These are phyloP conservation scores for Phainopepla nitens DNA, from an alignment of 2,113 vertebrate species.

Conservation along the genomic window DNA sequence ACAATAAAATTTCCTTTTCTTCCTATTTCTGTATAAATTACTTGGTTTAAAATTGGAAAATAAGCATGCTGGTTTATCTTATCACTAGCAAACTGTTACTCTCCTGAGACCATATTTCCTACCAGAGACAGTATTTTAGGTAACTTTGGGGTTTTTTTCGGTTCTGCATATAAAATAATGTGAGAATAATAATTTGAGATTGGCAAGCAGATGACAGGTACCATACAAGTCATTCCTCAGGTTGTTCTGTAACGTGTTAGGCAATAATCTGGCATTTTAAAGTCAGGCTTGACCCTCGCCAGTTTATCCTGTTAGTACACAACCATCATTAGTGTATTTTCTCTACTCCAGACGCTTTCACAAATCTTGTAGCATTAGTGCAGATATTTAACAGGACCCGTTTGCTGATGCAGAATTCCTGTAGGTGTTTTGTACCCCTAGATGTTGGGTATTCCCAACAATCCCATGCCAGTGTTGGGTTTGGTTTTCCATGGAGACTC, in stretches of 20 bases:
- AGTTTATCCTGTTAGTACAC: neutral
- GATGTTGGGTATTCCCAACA: neutral
- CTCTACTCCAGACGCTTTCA: neutral
- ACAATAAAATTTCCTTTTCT: conserved; percentile 45
- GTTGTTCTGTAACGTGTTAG: neutral
- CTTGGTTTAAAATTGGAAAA: conserved; percentile 34
- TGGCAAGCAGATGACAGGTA: neutral
- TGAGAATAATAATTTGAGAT: neutral
- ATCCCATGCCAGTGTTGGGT: neutral
- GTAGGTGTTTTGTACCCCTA: neutral
- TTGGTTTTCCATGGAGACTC: neutral
- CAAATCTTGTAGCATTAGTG: neutral
- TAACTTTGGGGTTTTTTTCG: accelerated
- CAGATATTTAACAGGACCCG: neutral
- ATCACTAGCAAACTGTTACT: neutral
- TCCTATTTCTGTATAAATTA: conserved; percentile 4
- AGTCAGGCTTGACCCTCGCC: neutral
- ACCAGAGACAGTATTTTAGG: neutral
- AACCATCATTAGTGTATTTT: neutral
- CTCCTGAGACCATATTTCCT: neutral
- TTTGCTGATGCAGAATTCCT: neutral
- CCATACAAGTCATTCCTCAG: neutral
- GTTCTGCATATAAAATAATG: neutral
- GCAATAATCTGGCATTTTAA: neutral
- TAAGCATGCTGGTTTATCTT: neutral